Conservation (phyloP, 2,888 invertebrate genomes). For the Erynnis tages region DNA sequence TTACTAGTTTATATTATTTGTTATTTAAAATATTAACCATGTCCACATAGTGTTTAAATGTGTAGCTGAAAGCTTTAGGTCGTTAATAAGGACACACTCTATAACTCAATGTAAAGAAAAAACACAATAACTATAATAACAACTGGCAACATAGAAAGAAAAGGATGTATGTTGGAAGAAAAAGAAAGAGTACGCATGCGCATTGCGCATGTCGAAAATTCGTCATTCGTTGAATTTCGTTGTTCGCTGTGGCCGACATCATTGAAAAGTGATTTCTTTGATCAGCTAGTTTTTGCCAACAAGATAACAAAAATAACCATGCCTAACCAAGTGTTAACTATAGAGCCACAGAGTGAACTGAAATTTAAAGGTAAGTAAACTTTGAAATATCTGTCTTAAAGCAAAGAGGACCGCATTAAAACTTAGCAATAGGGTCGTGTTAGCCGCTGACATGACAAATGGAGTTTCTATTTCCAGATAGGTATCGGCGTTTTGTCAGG, state of each 20-base stretch:
- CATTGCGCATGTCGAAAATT: slow-evolving; percentile 56
- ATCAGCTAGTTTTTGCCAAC: slow-evolving; percentile 63
- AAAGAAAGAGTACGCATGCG: slow-evolving; percentile 41
- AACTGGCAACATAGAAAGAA: slow-evolving; percentile 19
- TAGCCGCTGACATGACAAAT: slow-evolving; percentile 79
- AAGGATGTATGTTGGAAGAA: slow-evolving; percentile 12
- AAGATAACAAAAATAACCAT: slow-evolving; percentile 70
- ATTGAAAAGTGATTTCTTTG: slow-evolving; percentile 55
- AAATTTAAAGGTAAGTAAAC: slow-evolving; percentile 91
- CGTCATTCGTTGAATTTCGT: slow-evolving; percentile 61
- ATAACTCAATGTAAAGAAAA: too few species aligned
- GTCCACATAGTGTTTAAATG: too few species aligned
- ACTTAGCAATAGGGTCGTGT: slow-evolving; percentile 66
- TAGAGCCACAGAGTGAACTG: slow-evolving; percentile 94
- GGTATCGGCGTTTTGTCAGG: slow-evolving; percentile 76
- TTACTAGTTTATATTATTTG: too few species aligned
- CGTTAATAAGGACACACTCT: too few species aligned
- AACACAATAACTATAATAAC: too few species aligned
- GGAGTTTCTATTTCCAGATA: slow-evolving; percentile 81
- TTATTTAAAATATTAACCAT: too few species aligned
- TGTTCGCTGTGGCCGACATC: slow-evolving; percentile 69
- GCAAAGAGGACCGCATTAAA: slow-evolving; percentile 56
- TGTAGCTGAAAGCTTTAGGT: too few species aligned
- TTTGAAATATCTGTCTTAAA: slow-evolving; percentile 42
- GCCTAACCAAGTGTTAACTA: slow-evolving; percentile 90